Evolutionary conservation across 2,113 vertebrate genomes (phyloP), one percentile per base, ranked within the genome.

Genomic region (Chloropsis cyanopogon): DNA sequence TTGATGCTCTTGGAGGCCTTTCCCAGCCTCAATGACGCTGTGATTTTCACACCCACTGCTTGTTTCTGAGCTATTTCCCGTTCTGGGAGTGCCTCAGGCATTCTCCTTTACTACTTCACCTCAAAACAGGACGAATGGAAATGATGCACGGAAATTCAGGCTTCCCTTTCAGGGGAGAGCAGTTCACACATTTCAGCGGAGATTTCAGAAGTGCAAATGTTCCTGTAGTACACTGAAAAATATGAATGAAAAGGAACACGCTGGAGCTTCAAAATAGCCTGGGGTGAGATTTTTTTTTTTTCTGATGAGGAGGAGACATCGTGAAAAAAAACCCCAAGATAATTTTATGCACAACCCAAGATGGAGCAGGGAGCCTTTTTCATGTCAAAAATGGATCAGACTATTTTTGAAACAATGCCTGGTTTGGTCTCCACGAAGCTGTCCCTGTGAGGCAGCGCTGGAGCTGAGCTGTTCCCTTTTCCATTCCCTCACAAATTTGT

Each of bases 171-270:
- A 10, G 42, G 1, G 10, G 10, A 42, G 65, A 91, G 65, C 29
- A 18, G 59, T 91, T 95, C 82, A 77, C 91, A 95, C 71, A 3
- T 87, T 63, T 20, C 89, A 77, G 47, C 42, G 13, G 57, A 86
- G 54, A 54, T 77, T 77, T 95, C 84, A 80, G 82, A 90, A 82
- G 42, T 52, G 37, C 33, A 69, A 56, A 41, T 44, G 60, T 94
- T 94, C 82, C 57, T 20, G 79, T 93, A 96, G 71, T 73, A 47
- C 81, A 12, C 46, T 29, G 82, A 73, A 95, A 95, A 95, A 22
- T 66, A 75, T 93, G 92, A 96, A 96, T 96, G 93, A 77, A 95
- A 88, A 80, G 87, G 44, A 79, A 90, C 84, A 81, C 20, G 24
- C n/a, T 6, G 42, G 59, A 91, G 73, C 66, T 94, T 91, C 77